Conservation (phyloP, 1,140 invertebrate genomes). For the Apis dorsata region DNA sequence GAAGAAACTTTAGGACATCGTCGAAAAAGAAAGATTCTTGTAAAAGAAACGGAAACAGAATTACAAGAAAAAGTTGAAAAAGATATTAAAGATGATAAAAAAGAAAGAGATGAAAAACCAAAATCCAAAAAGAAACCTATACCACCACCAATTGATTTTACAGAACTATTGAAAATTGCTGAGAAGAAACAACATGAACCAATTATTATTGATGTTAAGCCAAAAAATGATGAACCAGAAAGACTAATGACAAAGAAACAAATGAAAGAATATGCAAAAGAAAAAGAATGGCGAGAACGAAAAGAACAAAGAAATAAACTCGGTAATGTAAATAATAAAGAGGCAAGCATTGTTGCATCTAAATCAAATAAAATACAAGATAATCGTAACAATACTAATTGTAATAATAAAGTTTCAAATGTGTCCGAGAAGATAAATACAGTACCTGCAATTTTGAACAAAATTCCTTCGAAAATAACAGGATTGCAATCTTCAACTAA, state of each 20-base stretch:
- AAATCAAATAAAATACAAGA: conserved; percentile 59
- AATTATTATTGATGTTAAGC: conserved; percentile 83
- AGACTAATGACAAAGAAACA: conserved; percentile 90
- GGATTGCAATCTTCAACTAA: background rate
- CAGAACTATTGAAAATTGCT: conserved; percentile 88
- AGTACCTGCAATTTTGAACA: conserved; percentile 32
- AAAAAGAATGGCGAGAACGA: conserved; percentile 80
- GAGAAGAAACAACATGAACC: conserved; percentile 91
- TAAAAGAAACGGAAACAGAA: conserved; percentile 45
- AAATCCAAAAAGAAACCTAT: conserved; percentile 81
- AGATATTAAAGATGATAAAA: conserved; percentile 50
- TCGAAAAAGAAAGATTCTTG: conserved; percentile 81
- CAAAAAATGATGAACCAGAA: conserved; percentile 84
- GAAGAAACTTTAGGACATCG: conserved; percentile 86
- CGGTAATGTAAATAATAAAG: conserved; percentile 52
- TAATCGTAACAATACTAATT: background rate
- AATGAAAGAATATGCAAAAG: conserved; percentile 85
- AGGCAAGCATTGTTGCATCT: background rate
- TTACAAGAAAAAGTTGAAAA: conserved; percentile 60
- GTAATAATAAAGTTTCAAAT: conserved; percentile 35
- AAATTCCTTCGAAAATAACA: conserved; percentile 5
- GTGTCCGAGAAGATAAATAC: conserved; percentile 19
- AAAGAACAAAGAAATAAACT: conserved; percentile 75
- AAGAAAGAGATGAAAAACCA: conserved; percentile 79
- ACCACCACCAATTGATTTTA: conserved; percentile 88